Evolutionary conservation across 2,888 invertebrate genomes (phyloP).

Genomic region (Euphydryas editha): DNA sequence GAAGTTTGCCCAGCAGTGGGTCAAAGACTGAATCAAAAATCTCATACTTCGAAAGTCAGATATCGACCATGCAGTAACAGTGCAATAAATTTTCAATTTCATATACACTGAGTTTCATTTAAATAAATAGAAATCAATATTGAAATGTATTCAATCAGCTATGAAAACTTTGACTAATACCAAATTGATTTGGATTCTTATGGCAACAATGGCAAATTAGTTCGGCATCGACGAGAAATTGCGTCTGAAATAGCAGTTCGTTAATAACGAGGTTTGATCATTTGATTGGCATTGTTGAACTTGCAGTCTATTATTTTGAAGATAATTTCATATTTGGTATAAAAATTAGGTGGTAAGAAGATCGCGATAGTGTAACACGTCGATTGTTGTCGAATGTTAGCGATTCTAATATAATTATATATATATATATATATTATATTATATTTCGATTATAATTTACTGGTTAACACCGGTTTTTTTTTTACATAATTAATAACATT

Average conservation of each 20-base stretch:
- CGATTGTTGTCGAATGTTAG: no score
- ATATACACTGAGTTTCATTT: constrained; percentile 38
- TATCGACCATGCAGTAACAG: constrained; percentile 36
- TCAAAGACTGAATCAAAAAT: not conserved
- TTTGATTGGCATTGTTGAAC: not conserved
- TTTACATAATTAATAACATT: no score
- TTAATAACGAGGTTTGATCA: constrained; percentile 26
- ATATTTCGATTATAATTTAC: no score
- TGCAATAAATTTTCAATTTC: constrained; percentile 47
- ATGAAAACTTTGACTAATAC: constrained; percentile 55
- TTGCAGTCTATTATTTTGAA: not conserved
- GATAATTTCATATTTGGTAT: not conserved
- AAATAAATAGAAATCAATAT: constrained; percentile 41
- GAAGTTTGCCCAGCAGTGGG: not conserved
- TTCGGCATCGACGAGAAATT: constrained; percentile 28
- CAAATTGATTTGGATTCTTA: constrained; percentile 49
- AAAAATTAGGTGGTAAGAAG: not conserved
- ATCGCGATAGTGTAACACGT: no score
- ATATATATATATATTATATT: no score
- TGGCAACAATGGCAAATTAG: constrained; percentile 41
- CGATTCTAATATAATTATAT: no score
- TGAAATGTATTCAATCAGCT: constrained; percentile 54
- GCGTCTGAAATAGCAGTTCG: constrained; percentile 18
- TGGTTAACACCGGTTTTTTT: no score
- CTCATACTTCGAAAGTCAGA: constrained; percentile 20